Evolutionary conservation across 2,888 invertebrate species (phyloP).

Genomic region (Enchytraeus crypticus): DNA sequence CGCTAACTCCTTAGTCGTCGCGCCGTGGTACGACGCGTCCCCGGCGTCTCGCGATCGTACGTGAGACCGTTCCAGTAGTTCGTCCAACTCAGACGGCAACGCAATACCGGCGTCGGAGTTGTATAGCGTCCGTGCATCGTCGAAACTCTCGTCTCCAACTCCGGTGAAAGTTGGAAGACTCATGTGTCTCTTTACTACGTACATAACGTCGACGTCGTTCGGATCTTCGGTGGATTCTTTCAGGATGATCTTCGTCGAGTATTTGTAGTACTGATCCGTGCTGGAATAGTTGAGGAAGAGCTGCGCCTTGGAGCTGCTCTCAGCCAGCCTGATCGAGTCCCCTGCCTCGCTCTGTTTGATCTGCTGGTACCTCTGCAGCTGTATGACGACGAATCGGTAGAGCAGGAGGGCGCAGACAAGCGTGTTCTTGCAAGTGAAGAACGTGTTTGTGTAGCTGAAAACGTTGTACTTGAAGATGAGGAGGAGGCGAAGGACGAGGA

Average conservation of each 20-base stretch:
- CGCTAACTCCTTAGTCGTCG: neutral
- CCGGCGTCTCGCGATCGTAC: neutral
- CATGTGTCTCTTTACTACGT: constrained; percentile 16
- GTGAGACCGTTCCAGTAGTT: neutral
- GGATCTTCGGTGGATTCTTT: constrained; percentile 5
- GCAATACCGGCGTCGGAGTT: neutral
- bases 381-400: constrained; percentile 54
- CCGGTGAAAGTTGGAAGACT: constrained; percentile 3
- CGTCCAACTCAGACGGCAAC: constrained; percentile 3
- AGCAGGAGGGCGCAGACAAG: constrained; percentile 77
- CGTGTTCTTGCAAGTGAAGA: constrained; percentile 86
- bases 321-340: neutral
- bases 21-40: neutral
- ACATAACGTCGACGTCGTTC: constrained; percentile 7
- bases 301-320: constrained; percentile 4
- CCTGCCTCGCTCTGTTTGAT: neutral
- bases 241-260: constrained; percentile 15
- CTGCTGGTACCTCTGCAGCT: constrained; percentile 14
- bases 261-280: constrained; percentile 18
- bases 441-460: constrained; percentile 88
- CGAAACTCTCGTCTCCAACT: constrained; percentile 2
- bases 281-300: constrained; percentile 3
- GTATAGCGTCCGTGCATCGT: constrained; percentile 7
- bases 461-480: constrained; percentile 74
- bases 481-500: constrained; percentile 69